Percentiles rank a stretch among this genome's conserved stretches.
Conservation (phyloP, 1,140 invertebrate species). For the Polypedilum pembai region DNA sequence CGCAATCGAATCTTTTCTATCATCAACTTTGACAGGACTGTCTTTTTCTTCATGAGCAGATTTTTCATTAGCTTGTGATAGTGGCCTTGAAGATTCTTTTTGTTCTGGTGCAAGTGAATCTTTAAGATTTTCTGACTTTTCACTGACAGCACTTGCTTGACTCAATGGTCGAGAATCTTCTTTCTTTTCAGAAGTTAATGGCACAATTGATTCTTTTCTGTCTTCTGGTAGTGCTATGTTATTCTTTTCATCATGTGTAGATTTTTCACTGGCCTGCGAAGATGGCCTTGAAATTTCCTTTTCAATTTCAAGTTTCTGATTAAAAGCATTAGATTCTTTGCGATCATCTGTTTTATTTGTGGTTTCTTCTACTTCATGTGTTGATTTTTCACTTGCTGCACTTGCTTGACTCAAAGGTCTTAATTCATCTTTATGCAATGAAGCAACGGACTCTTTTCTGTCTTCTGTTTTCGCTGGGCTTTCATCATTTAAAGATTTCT, state of each 20-base stretch:
- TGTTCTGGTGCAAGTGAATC: too few relatives aligned
- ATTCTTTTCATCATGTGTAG: background rate
- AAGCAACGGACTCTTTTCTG: too few relatives aligned
- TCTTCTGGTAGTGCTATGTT: background rate
- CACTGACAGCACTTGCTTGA: background rate
- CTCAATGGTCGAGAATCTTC: background rate
- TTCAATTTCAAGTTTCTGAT: too few relatives aligned
- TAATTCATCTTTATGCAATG: too few relatives aligned
- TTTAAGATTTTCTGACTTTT: background rate
- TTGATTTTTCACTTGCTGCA: background rate
- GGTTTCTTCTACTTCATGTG: background rate
- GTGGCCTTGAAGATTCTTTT: too few relatives aligned
- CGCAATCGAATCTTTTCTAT: constrained; percentile 11
- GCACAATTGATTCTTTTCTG: background rate
- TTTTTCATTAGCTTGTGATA: background rate
- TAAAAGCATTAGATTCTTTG: background rate
- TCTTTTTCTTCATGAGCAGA: background rate
- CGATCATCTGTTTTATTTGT: background rate
- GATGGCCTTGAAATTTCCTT: constrained; percentile 20
- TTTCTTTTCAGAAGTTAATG: background rate
- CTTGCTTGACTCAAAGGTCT: background rate
- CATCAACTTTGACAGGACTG: constrained; percentile 22
- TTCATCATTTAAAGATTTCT: too few relatives aligned
- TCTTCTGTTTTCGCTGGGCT: background rate
- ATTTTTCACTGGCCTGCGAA: constrained; percentile 30